phyloP scores from a whole-genome alignment of 1,140 invertebrate species.

The Dinoponera quadriceps region DNA sequence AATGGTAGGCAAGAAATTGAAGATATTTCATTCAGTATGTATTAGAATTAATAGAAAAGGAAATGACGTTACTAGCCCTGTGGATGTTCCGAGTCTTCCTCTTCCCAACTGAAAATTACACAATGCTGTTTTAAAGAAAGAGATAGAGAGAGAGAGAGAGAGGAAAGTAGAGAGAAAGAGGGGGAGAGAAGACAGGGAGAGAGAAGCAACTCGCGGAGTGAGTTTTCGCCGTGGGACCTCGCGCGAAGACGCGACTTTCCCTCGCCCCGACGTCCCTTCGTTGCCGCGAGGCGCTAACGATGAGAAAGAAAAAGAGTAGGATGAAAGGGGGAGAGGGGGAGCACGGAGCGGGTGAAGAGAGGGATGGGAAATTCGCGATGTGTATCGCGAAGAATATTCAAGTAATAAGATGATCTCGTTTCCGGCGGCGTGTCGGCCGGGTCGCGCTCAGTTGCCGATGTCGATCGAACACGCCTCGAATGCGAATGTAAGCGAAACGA shows the following conservation, averaged over 20 bases:
- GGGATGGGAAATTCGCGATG: conserved; percentile 28
- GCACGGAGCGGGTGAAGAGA: too few species aligned
- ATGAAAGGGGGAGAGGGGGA: too few species aligned
- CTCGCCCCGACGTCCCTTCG: conserved; percentile 24
- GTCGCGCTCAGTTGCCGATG: conserved; percentile 31
- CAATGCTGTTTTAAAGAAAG: too few species aligned
- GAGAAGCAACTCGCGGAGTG: neutral
- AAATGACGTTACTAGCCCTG: too few species aligned
- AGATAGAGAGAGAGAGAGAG: too few species aligned
- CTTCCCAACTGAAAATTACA: too few species aligned
- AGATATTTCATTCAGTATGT: too few species aligned
- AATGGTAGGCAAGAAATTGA: too few species aligned
- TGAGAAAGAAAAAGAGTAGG: neutral
- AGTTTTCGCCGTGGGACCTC: neutral
- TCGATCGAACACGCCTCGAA: conserved; percentile 51
- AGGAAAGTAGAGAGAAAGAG: neutral
- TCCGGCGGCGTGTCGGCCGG: conserved; percentile 20
- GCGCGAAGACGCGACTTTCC: conserved; percentile 4
- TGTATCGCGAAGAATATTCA: conserved; percentile 59
- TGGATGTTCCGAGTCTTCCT: too few species aligned
- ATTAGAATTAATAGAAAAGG: too few species aligned
- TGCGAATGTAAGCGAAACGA: conserved; percentile 59
- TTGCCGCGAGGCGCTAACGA: conserved; percentile 36
- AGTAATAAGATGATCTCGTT: conserved; percentile 61
- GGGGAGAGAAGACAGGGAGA: neutral